phyloP scores from a whole-genome alignment of 1,140 invertebrate species.

The Maconellicoccus hirsutus region DNA sequence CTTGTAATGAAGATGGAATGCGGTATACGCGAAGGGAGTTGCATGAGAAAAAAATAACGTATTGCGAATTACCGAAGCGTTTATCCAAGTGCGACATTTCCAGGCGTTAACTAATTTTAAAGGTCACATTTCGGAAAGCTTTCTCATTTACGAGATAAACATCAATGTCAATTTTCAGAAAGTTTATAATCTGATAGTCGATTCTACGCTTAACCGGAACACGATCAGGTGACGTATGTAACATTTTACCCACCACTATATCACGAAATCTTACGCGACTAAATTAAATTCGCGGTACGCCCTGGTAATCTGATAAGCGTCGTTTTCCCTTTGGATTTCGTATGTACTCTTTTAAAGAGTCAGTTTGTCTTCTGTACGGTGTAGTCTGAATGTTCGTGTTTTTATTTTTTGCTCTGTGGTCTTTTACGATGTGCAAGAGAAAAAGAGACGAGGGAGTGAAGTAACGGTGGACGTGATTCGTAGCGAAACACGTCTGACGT shows the following conservation, averaged over 20 bases:
- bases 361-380: no score
- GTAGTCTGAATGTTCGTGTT: no score
- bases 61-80: background rate
- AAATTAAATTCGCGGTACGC: conserved; percentile 3
- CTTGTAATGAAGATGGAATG: no score
- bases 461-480: no score
- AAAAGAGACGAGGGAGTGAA: no score
- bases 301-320: background rate
- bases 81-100: background rate
- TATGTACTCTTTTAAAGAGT: background rate
- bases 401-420: no score
- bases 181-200: background rate
- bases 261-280: background rate
- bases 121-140: background rate
- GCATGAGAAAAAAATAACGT: no score
- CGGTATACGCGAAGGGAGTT: no score
- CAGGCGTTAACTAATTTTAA: background rate
- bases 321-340: background rate
- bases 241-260: conserved; percentile 4
- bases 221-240: background rate
- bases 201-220: background rate
- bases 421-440: no score
- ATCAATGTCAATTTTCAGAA: background rate
- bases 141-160: conserved; percentile 3
- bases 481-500: no score